Base-by-base conservation (phyloP, 2,888 invertebrate species). In the Thyatira batis region DNA sequence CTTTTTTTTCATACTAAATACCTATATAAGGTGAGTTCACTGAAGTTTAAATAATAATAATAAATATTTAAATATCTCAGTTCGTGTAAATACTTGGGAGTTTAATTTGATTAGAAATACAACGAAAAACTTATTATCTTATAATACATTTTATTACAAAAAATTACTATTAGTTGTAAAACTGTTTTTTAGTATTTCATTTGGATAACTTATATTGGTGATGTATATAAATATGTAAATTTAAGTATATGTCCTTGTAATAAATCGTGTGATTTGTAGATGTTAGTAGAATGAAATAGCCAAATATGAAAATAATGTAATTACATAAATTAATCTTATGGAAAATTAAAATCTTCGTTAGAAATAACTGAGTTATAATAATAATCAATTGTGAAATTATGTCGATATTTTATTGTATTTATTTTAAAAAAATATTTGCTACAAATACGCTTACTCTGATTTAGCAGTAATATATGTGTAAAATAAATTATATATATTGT, bases 201-300 rank as follows among this genome's bases (percentile, higher is more conserved):
- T 39, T 17, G 17, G 13, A 17, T 8, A 33, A 39, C 39, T 3
- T 33, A 5, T 33, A 33, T 13, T 33, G 33, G 33, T 13, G 71
- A 54, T 84, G 78, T 82, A 79, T 64, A 82, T 79, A 79, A 61
- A 63, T 76, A 71, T 77, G 71, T 80, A 78, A 71, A 61, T 73
- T 69, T 68, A 71, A 71, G 61, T 80, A 68, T 71, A 84, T 80
- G 85, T 87, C 80, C 72, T 77, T 77, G 78, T 84, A 78, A 80
- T 78, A 72, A 79, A 82, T 74, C 65, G 85, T 86, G 86, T 85
- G 85, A 87, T 84, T 77, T 66, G 85, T 87, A 88, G 85, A 65
- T 67, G 65, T 76, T 81, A 71, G 77, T 79, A 79, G 80, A 72
- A 55, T 53, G 33, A 61, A 69, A 71, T 83, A 81, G 84, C 68